phyloP scores from a whole-genome alignment of 2,888 invertebrate genomes.

The Drosophila fulvimacula region DNA sequence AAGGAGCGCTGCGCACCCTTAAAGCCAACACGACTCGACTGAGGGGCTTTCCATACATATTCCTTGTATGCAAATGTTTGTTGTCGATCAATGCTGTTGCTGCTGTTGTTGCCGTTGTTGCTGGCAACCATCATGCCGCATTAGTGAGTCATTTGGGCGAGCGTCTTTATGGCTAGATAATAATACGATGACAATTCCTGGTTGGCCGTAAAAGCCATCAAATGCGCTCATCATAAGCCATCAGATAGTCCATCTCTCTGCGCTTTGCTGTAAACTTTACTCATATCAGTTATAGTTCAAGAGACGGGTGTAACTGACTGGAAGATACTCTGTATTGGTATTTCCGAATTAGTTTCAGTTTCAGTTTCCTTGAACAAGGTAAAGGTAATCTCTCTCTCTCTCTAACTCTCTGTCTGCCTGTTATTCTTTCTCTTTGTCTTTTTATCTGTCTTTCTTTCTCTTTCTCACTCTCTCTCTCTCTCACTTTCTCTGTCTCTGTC shows the following conservation, averaged over 20 bases:
- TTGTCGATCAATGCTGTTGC: conserved; percentile 38
- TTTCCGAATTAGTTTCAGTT: too few species aligned
- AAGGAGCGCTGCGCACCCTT: conserved; percentile 33
- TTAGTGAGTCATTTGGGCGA: conserved; percentile 38
- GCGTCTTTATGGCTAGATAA: conserved; percentile 12
- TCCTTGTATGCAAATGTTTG: conserved; percentile 42
- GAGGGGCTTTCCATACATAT: conserved; percentile 15
- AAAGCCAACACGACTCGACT: conserved; percentile 8
- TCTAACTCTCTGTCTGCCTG: neutral
- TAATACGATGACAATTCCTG: conserved; percentile 12
- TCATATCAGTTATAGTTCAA: neutral
- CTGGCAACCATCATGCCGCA: conserved; percentile 37
- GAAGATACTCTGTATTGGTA: neutral
- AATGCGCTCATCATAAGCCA: conserved; percentile 9
- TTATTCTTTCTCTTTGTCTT: neutral
- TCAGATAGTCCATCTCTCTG: neutral
- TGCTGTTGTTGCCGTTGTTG: conserved; percentile 29
- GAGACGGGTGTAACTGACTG: neutral
- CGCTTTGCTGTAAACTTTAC: neutral
- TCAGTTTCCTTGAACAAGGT: too few species aligned
- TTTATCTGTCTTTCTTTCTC: neutral
- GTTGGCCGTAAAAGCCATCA: conserved; percentile 6
- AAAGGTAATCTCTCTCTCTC: neutral
- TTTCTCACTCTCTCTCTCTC: neutral
- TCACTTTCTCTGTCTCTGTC: neutral